Base-by-base conservation (phyloP, 1,140 invertebrate species). In the Sitophilus oryzae region DNA sequence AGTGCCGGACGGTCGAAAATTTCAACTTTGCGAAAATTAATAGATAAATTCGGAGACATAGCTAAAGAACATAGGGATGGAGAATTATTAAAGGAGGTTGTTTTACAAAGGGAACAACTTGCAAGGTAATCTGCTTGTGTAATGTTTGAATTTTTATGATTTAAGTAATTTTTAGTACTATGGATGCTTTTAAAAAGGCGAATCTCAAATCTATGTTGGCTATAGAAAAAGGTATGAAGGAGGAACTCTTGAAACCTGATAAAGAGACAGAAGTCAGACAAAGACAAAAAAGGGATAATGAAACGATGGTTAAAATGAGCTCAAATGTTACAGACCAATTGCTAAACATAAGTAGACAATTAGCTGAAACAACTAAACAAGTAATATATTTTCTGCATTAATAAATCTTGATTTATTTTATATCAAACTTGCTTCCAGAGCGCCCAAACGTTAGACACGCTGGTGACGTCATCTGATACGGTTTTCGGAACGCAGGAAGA, bases 361-460 rank as follows among this genome's bases (percentile, higher is more conserved):
- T 97, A 58, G 85, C 89, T 14, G 86, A 89, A 60, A 93, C 92
- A 15, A 88, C 90, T 11, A 82, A 93, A 61, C 56, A 82, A 48
- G 55, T 55, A 55, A 14, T 40, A 15, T 6, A 44, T 44, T 44
- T 44, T 6, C 21, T 44, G 18, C 22, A 8, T 6, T 9, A 14
- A 18, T 19, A 18, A 4, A 14, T 10, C 3, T 37, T 4, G n/a
- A 38, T 48, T 42, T 18, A 37, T 38, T 6, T 20, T 50, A 11
- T 18, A 30, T 42, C 2, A 25, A 2, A 42, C 14, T 15, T 34
- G 9, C 1, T 50, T 56, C 19, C 19, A 57, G 66, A 93, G 91
- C 74, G 87, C 89, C 37, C 79, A 84, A 35, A 92, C 92, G 11
- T 73, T 95, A 36, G 87, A 90, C 35, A 84, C 81, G n/a, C 73